Conservation (phyloP, 2,797 vertebrate species). For the Microctenopoma steveboyesi region DNA sequence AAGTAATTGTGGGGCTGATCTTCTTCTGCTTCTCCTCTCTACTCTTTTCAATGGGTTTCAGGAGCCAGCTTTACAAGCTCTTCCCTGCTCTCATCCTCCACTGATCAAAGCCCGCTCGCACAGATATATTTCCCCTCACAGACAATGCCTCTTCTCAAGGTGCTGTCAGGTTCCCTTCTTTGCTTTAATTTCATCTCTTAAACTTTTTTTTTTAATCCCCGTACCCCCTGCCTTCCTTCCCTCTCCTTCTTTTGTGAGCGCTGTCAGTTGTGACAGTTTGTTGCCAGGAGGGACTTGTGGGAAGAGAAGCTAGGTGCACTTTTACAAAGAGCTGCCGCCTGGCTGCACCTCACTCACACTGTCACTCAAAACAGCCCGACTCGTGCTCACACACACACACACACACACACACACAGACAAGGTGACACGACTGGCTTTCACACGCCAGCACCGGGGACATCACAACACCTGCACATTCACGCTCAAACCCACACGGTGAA, state of each 20-base stretch:
- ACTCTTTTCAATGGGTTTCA: slow-evolving; percentile 70
- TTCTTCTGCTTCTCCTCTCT: slow-evolving; percentile 57
- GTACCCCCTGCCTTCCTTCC: slow-evolving; percentile 77
- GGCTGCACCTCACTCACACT: slow-evolving; percentile 79
- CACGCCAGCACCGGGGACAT: slow-evolving; percentile 44
- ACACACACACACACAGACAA: slow-evolving; percentile 39
- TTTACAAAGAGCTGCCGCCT: slow-evolving; percentile 84
- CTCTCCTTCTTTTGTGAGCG: slow-evolving; percentile 81
- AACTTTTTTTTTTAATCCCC: slow-evolving; percentile 83
- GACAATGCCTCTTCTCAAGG: slow-evolving; percentile 86
- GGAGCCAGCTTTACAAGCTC: slow-evolving; percentile 80
- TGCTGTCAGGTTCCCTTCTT: slow-evolving; percentile 86
- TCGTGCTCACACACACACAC: slow-evolving; percentile 27
- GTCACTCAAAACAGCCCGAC: slow-evolving; percentile 75
- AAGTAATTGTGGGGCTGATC: slow-evolving; percentile 67
- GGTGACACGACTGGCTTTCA: slow-evolving; percentile 68
- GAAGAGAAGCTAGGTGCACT: slow-evolving; percentile 82
- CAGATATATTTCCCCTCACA: slow-evolving; percentile 82
- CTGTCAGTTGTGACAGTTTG: slow-evolving; percentile 85
- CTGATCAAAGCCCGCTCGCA: slow-evolving; percentile 83
- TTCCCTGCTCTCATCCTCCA: slow-evolving; percentile 77
- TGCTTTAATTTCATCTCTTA: slow-evolving; percentile 86
- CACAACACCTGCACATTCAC: slow-evolving; percentile 43
- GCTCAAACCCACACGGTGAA: slow-evolving; percentile 51
- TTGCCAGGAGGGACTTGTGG: slow-evolving; percentile 85